Conservation (phyloP, 2,113 vertebrate species). For the Psittacula cyanocephala region DNA sequence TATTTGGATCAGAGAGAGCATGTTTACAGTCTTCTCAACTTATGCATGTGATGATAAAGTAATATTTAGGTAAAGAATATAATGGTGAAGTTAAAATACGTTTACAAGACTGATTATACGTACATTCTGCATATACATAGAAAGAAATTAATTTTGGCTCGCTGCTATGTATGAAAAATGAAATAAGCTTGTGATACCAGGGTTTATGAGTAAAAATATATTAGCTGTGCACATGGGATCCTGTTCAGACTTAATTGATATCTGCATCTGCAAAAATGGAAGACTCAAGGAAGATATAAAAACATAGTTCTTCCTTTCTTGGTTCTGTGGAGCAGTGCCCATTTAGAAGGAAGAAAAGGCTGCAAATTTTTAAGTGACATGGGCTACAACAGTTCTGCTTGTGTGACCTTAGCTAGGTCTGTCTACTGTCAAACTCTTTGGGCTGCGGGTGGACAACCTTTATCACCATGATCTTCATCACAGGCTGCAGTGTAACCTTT, state of each 20-base stretch:
- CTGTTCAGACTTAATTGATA: background rate
- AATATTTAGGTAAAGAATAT: background rate
- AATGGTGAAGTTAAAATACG: background rate
- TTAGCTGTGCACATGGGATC: background rate
- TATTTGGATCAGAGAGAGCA: background rate
- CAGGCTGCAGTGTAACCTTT: rapidly evolving
- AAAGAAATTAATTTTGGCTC: background rate
- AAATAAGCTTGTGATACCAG: background rate
- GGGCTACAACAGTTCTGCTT: background rate
- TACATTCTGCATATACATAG: background rate
- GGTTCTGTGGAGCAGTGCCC: rapidly evolving
- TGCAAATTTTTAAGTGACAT: background rate
- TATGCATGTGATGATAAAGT: background rate
- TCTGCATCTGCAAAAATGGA: background rate
- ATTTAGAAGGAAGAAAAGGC: background rate
- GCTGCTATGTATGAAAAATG: background rate
- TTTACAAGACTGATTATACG: background rate
- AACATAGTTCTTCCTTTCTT: background rate
- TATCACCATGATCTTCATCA: background rate
- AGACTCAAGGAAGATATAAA: background rate
- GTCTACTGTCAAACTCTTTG: rapidly evolving
- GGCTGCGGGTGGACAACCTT: rapidly evolving
- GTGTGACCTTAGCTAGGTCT: background rate
- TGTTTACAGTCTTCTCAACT: background rate
- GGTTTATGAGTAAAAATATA: background rate